These are phyloP conservation scores for Paratrypauchen microcephalus DNA, from an alignment of 2,797 vertebrate genomes.

Conservation along the genomic window DNA sequence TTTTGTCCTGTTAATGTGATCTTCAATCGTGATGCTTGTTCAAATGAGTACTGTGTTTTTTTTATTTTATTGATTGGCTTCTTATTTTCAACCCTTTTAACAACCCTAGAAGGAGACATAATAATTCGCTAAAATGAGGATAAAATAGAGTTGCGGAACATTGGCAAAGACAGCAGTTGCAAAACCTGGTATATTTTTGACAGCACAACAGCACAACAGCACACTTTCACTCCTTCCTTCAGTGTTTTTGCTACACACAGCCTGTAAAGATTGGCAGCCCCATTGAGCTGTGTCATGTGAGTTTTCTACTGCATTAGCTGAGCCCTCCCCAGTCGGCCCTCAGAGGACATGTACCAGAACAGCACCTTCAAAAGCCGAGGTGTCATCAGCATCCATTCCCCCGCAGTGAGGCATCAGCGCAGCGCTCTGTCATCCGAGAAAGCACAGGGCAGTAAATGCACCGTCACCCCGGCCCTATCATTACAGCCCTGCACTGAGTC, in stretches of 20 bases:
- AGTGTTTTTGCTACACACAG: background rate
- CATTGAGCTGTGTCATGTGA: constrained; percentile 38
- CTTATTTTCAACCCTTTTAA: too few species aligned
- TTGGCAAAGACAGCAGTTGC: background rate
- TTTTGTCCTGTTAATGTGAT: too few species aligned
- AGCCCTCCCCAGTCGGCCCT: constrained; percentile 37
- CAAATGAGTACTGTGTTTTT: too few species aligned
- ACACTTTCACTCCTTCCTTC: background rate
- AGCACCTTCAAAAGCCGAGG: constrained; percentile 62
- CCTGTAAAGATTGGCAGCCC: constrained; percentile 45
- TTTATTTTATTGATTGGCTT: too few species aligned
- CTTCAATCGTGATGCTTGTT: too few species aligned
- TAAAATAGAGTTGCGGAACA: background rate
- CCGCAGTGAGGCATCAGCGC: constrained; percentile 70
- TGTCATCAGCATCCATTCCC: constrained; percentile 69
- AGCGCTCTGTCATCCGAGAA: constrained; percentile 65
- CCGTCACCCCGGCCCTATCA: constrained; percentile 64
- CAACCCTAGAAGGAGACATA: too few species aligned
- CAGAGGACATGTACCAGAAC: constrained; percentile 56
- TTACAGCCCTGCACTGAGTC: constrained; percentile 61
- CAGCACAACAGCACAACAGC: background rate
- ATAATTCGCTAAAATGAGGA: background rate
- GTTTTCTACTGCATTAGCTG: constrained; percentile 50
- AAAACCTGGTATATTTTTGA: background rate
- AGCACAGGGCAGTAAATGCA: constrained; percentile 42